Evolutionary conservation across 2,888 invertebrate species (phyloP).

Genomic region (Eupithecia vulgata): DNA sequence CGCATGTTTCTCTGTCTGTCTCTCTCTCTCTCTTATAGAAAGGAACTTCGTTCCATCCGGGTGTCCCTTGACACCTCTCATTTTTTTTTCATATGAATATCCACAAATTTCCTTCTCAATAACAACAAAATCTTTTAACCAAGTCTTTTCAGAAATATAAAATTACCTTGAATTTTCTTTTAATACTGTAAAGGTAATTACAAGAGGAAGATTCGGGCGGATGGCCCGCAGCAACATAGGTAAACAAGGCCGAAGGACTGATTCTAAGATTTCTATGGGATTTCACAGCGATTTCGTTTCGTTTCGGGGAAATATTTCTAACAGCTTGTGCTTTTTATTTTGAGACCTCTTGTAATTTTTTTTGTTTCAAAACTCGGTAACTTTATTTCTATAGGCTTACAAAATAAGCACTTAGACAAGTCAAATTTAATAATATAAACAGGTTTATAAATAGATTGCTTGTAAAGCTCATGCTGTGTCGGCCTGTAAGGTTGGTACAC

Average conservation of each 20-base stretch:
- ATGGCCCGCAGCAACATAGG: conserved; percentile 62
- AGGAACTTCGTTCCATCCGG: no score
- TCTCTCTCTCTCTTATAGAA: no score
- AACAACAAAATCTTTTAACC: background rate
- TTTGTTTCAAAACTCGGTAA: no score
- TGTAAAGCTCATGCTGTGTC: no score
- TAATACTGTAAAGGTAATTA: conserved; percentile 57
- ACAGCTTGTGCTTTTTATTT: background rate
- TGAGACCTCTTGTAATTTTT: background rate
- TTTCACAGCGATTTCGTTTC: background rate
- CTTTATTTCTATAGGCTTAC: no score
- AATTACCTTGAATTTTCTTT: conserved; percentile 15
- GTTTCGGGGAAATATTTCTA: background rate
- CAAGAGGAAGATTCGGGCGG: conserved; percentile 60
- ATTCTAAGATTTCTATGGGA: conserved; percentile 11
- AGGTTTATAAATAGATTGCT: no score
- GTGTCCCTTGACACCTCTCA: no score
- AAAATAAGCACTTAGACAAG: no score
- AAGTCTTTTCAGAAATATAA: background rate
- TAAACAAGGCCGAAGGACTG: conserved; percentile 20
- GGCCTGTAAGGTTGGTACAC: no score
- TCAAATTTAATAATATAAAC: no score
- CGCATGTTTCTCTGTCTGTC: no score
- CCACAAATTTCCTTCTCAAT: background rate
- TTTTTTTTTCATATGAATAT: no score